Base-by-base conservation (phyloP, 2,888 invertebrate genomes). In the Drosophila borborema region DNA sequence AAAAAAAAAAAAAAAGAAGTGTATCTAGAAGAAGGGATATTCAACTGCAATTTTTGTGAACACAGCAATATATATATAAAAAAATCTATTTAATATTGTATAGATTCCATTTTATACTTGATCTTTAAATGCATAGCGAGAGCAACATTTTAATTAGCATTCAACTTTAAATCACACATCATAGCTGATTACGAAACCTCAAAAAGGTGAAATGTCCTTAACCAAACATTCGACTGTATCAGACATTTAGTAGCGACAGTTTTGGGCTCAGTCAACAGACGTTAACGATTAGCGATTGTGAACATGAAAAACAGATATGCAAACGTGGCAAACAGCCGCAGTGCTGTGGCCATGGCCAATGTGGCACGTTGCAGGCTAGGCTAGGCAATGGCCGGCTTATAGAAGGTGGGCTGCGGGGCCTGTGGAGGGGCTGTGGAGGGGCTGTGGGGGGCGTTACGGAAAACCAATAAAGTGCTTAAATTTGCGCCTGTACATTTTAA, bases 391-490 rank as follows among this genome's bases (percentile, higher is more conserved):
- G 31, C 6, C 28, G 28, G 23, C 20, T 45, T 20, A 45, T 45
- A 2, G 45, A 36, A 28, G 28, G 28, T 28, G 28, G 28, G 5
- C 16, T 40, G 7, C n/a, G n/a, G n/a, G n/a, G n/a, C n/a, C n/a
- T 40, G 5, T 6, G 16, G n/a, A n/a, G n/a, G n/a, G n/a, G 16
- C 6, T 16, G 7, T 6, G 38, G 16, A 16, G 38, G 18, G 34
- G 18, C 1, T 16, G 10, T 31, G 10, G 49, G 61, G 61, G 78
- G 79, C 67, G 72, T 58, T 66, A 45, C 78, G 67, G 67, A 70
- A 84, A 77, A 80, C 82, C 88, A 85, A 85, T 87, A 85, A 85
- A 85, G 82, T 85, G 88, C 88, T 85, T 81, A 82, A 79, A 85
- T 81, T 85, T 82, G 70, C 81, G 69, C 74, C 78, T 63, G 85